Percentiles rank a stretch among this genome's conserved stretches.
Evolutionary conservation across 2,888 invertebrate genomes (phyloP).

Genomic region (Bunonema sp.): DNA sequence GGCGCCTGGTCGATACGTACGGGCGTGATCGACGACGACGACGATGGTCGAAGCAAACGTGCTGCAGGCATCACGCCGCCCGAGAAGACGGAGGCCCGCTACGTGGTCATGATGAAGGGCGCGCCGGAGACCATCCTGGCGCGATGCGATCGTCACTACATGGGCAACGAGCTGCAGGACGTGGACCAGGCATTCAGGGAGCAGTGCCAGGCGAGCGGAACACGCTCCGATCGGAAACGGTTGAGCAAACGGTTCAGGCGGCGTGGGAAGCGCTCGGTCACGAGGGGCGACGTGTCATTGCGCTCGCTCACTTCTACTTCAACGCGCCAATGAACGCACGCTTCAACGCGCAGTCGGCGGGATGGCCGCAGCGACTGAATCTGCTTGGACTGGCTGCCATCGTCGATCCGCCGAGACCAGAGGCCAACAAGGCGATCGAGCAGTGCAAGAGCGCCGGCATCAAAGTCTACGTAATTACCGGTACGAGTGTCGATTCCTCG

Average conservation of each 20-base stretch:
- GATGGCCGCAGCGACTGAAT: slow-evolving; percentile 21
- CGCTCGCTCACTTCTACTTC: slow-evolving; percentile 34
- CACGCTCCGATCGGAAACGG: neutral
- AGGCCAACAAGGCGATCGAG: slow-evolving; percentile 33
- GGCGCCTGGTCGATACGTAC: too few relatives aligned
- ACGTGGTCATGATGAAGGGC: slow-evolving; percentile 37
- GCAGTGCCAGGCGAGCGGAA: slow-evolving; percentile 19
- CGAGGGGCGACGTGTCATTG: slow-evolving; percentile 37
- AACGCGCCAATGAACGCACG: slow-evolving; percentile 9
- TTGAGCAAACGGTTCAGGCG: slow-evolving; percentile 4
- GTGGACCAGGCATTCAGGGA: slow-evolving; percentile 24
- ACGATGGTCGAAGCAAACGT: too few relatives aligned
- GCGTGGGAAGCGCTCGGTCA: slow-evolving; percentile 38
- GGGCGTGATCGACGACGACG: too few relatives aligned
- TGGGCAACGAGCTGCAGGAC: slow-evolving; percentile 17
- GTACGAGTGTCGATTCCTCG: too few relatives aligned
- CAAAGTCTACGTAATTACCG: slow-evolving; percentile 32
- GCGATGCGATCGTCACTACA: slow-evolving; percentile 17
- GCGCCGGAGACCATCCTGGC: slow-evolving; percentile 36
- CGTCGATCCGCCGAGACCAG: slow-evolving; percentile 39
- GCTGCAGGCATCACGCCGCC: too few relatives aligned
- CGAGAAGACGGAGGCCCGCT: slow-evolving; percentile 18
- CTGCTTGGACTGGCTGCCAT: slow-evolving; percentile 42
- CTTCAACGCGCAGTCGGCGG: slow-evolving; percentile 6
- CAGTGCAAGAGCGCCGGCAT: slow-evolving; percentile 41